Percentiles rank a stretch among this genome's conserved stretches.
Conservation (phyloP, 1,140 invertebrate genomes). For the Drosophila watanabei region DNA sequence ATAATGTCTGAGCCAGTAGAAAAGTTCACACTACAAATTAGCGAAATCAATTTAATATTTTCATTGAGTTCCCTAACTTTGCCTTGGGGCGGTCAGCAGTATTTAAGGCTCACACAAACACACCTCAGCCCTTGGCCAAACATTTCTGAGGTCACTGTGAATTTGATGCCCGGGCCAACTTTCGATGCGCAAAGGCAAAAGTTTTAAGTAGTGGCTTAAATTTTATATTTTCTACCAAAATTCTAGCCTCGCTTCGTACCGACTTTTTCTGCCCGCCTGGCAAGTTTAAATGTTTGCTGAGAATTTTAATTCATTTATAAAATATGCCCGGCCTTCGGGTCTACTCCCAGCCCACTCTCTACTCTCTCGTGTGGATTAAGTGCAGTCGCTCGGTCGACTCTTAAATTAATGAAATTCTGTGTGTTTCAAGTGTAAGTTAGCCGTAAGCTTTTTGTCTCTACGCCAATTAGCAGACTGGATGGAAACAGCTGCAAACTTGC, state of each 20-base stretch:
- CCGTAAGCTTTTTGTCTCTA: slow-evolving; percentile 43
- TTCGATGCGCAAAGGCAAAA: slow-evolving; percentile 47
- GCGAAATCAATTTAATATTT: slow-evolving; percentile 48
- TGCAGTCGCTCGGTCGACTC: slow-evolving; percentile 37
- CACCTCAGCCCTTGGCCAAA: slow-evolving; percentile 18
- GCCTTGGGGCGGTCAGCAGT: neutral
- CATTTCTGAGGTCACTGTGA: slow-evolving; percentile 54
- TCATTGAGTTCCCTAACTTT: slow-evolving; percentile 37
- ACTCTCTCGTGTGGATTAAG: slow-evolving; percentile 34
- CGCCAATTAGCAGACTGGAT: slow-evolving; percentile 37
- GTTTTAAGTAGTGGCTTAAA: slow-evolving; percentile 61
- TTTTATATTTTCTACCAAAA: slow-evolving; percentile 46
- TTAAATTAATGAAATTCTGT: slow-evolving; percentile 54
- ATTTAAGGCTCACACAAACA: slow-evolving; percentile 18
- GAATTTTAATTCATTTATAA: slow-evolving; percentile 61
- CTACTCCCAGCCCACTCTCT: slow-evolving; percentile 1
- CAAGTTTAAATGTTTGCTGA: slow-evolving; percentile 50
- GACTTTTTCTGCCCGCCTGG: slow-evolving; percentile 23
- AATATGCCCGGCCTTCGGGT: slow-evolving; percentile 29
- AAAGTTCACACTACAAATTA: slow-evolving; percentile 38
- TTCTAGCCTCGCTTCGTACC: neutral
- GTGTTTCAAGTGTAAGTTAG: slow-evolving; percentile 41
- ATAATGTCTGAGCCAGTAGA: slow-evolving; percentile 16
- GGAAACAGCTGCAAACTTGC: slow-evolving; percentile 13
- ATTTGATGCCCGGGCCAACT: slow-evolving; percentile 36